Base-by-base conservation (phyloP, 2,888 invertebrate genomes). In the Bombyx huttoni region DNA sequence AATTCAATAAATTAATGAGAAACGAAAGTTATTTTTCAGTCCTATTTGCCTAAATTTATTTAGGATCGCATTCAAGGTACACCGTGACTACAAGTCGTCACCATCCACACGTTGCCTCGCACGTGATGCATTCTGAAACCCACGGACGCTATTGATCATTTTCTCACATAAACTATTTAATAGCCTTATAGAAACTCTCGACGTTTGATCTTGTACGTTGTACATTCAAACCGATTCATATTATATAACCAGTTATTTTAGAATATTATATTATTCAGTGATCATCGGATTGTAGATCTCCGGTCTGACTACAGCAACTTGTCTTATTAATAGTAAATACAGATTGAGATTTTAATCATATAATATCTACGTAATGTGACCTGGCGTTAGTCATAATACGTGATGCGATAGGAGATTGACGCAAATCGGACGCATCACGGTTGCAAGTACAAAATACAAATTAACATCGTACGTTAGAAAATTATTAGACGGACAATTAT, bases 381-480 rank as follows among this genome's bases (percentile, higher is more conserved):
- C 40, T 10, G 40, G 12, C 62, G 64, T 73, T 73, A 74, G 64
- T 75, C 71, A 76, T 12, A 70, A 75, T 49, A 24, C 40, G 12
- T 40, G 40, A 52, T 77, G 68, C 66, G 59, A 65, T 54, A 59
- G 57, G 58, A 65, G 66, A 73, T 73, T 78, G 80, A 80, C 79
- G 77, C 62, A 76, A 76, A 73, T 74, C 61, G 57, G 62, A 64
- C 60, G 64, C 65, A 67, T 68, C 62, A 63, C 58, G 67, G 68
- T 61, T 62, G 61, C 64, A 62, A 63, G 65, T 66, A 67, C 67
- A 73, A 71, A 71, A 69, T 70, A 63, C 63, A 65, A 62, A 66
- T 64, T 60, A 65, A 65, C 62, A 64, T 59, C 52, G 52, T 62
- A 58, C 55, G 63, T 64, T 59, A 65, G 63, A 65, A 64, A 67